A percentile compares a stretch with the other conserved stretches of the same genome.
These are phyloP conservation scores for Alligator sinensis DNA, from an alignment of 2,113 vertebrate species.

Conservation along the genomic window DNA sequence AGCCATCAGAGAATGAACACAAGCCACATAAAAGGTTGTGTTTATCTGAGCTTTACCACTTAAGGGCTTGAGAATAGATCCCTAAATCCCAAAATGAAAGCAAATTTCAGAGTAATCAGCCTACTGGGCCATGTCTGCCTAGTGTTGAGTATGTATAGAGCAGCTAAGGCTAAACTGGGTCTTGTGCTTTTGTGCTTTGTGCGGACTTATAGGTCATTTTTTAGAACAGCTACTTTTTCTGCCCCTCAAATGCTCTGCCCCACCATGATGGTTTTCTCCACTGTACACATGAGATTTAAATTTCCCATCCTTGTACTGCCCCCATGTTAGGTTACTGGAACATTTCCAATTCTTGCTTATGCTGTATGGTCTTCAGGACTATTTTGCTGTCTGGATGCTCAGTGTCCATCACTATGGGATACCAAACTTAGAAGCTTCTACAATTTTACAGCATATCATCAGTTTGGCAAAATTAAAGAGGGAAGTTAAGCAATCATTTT, in stretches of 20 bases:
- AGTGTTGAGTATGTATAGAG: background rate
- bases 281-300: background rate
- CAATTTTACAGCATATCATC: background rate
- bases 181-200: background rate
- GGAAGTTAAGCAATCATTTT: background rate
- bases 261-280: background rate
- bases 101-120: background rate
- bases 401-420: background rate
- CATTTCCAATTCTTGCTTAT: background rate
- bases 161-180: background rate
- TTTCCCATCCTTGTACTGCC: background rate
- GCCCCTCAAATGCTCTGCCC: background rate
- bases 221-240: background rate
- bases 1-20: background rate
- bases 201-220: background rate
- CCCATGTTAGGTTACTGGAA: background rate
- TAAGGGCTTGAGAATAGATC: background rate
- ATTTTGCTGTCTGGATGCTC: background rate
- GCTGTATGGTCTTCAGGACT: background rate
- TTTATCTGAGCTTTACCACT: background rate
- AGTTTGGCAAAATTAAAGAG: background rate
- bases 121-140: background rate
- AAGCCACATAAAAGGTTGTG: background rate
- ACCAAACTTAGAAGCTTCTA: background rate
- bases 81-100: background rate